These are phyloP conservation scores for Clarias batrachus DNA, from an alignment of 2,113 vertebrate genomes.

Conservation along the genomic window DNA sequence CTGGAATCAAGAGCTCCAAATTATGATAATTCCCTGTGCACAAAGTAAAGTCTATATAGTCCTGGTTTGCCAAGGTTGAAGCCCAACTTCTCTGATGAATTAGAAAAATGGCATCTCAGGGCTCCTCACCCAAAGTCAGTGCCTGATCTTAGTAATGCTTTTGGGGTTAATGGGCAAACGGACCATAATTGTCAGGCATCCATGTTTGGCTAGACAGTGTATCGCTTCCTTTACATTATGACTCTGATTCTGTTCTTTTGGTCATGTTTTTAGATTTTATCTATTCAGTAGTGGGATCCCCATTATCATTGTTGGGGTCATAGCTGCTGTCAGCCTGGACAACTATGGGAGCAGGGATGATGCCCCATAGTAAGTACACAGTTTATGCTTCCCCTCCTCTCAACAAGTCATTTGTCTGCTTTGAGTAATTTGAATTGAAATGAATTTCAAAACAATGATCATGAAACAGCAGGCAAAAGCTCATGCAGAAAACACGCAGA, in stretches of 20 bases:
- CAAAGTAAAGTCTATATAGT: neutral
- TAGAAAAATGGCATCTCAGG: neutral
- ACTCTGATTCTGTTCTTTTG: neutral
- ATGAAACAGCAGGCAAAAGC: neutral
- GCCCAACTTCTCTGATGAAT: neutral
- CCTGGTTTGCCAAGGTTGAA: neutral
- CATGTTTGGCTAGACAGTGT: neutral
- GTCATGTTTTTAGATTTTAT: slow-evolving; percentile 75
- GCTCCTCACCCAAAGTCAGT: neutral
- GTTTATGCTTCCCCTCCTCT: neutral
- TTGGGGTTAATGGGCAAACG: neutral
- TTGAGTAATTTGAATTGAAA: slow-evolving; percentile 1
- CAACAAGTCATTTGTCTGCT: neutral
- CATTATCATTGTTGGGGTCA: slow-evolving; percentile 84
- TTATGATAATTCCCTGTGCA: neutral
- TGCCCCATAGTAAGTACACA: slow-evolving; percentile 79
- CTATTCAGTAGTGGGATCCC: slow-evolving; percentile 82
- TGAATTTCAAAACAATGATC: slow-evolving; percentile 14
- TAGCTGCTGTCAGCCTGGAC: slow-evolving; percentile 80
- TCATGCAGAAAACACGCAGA: neutral
- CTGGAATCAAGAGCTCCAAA: neutral
- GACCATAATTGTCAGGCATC: neutral
- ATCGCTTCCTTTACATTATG: neutral
- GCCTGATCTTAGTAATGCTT: neutral
- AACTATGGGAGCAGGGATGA: slow-evolving; percentile 81